These are phyloP conservation scores for Caranx ignobilis DNA, from an alignment of 2,113 vertebrate species.

Conservation along the genomic window DNA sequence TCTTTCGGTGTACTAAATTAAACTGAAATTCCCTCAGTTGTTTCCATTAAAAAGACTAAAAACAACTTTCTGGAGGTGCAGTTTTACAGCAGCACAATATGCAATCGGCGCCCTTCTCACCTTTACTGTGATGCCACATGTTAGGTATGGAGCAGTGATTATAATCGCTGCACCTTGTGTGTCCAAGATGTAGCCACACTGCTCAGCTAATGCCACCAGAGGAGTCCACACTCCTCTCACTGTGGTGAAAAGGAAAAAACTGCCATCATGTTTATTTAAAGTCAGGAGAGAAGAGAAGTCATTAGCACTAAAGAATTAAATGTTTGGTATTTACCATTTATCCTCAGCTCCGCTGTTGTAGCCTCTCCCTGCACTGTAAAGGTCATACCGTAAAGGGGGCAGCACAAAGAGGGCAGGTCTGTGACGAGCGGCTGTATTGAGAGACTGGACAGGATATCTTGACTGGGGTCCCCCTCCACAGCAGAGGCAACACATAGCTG, in stretches of 20 bases:
- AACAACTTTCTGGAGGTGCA: too few relatives aligned
- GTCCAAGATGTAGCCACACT: slow-evolving; percentile 68
- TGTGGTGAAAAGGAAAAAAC: neutral
- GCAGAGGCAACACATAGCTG: slow-evolving; percentile 65
- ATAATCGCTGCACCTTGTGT: slow-evolving; percentile 6
- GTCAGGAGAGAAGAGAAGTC: neutral
- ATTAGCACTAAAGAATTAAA: neutral
- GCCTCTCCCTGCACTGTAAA: slow-evolving; percentile 31
- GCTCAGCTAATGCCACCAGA: slow-evolving; percentile 44
- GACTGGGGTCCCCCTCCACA: slow-evolving; percentile 67
- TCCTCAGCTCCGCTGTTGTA: slow-evolving; percentile 26
- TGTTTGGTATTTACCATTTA: slow-evolving; percentile 61
- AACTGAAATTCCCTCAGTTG: neutral
- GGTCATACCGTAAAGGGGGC: slow-evolving; percentile 44
- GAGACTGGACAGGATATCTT: slow-evolving; percentile 67
- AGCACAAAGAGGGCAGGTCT: slow-evolving; percentile 62
- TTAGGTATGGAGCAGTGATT: slow-evolving; percentile 48
- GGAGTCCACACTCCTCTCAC: slow-evolving; percentile 73
- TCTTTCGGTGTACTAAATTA: neutral
- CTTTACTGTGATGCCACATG: slow-evolving; percentile 71
- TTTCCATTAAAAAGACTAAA: neutral
- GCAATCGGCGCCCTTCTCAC: slow-evolving; percentile 27
- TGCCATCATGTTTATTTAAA: neutral
- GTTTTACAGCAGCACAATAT: neutral
- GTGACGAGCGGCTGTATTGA: neutral